Evolutionary conservation across 1,140 invertebrate species (phyloP), one percentile per base, ranked within the genome.

Genomic region (Phenacoccus solenopsis): DNA sequence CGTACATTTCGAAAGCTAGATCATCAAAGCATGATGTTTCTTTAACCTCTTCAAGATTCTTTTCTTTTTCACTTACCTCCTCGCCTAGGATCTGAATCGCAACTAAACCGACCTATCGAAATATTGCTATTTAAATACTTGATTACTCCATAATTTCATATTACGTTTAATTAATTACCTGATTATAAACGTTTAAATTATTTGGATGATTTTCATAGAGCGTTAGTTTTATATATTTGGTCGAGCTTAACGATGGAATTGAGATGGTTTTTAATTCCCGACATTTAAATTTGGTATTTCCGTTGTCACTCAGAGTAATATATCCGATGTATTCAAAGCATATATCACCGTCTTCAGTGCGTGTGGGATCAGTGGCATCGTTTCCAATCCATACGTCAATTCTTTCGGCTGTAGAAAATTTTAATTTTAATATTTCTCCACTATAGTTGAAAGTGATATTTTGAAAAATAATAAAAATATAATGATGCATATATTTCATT

Each of bases 1-100:
- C 93, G 76, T 98, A 98, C 94, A 98, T 98, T 67, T 94, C 91
- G 80, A 96, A 96, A 0, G 93, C 89, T n/a, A 98, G 80, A 79
- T 98, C 94, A 77, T 98, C 94, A 91, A 0, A 91, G 95, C 69
- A 87, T 87, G 70, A 88, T 49, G 30, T 35, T 64, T 9, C 68
- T 22, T 25, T 24, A 38, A 49, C 69, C 68, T 68, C 70, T 12
- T 67, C 68, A 20, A 5, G 1, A 22, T 59, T 61, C 22, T 61
- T 57, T 28, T 68, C 71, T 49, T 67, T 49, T 0, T 68, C 38
- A 13, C 27, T n/a, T 3, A 22, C 38, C 72, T 84, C 81, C 73
- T 90, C 88, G 0, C 92, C 91, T 9, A 94, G 85, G 24, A 90
- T 83, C 75, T 90, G 90, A 0, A 90, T 83, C 20, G 88, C 88